Base-by-base conservation (phyloP, 1,140 invertebrate species). In the Choristoneura fumiferana region DNA sequence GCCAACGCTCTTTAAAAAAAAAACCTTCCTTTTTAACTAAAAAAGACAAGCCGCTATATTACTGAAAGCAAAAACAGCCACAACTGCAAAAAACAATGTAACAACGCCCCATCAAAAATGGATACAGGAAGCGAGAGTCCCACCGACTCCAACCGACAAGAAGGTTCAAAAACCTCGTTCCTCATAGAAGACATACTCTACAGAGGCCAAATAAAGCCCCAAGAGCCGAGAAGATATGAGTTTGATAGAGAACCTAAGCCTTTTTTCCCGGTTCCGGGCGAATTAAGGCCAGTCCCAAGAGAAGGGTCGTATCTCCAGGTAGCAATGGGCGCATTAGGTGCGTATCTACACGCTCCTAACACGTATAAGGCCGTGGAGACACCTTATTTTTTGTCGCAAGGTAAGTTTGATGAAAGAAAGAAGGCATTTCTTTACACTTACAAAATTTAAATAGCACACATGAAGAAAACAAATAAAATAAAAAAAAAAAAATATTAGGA, bases 111-210 rank as follows among this genome's bases (percentile, higher is more conserved):
- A 17, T 54, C 37, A 63, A 78, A 71, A 68, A 87, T 87, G 84
- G 81, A 87, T 64, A 85, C 73, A n/a, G 63, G 82, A 45, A 85
- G 76, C 58, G 78, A 78, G 33, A 79, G 78, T 0, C 78, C 79
- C 12, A 76, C 65, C 14, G 79, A 78, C 54, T 65, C 73, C 12
- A 79, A 84, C 58, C 71, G 83, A 40, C 76, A 80, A 58, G 76
- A 82, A 53, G 67, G 67, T 58, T 71, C 83, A 53, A 88, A 91
- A 63, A 94, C 93, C 0, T 94, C 95, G 9, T 95, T 95, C 82
- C 89, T 96, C 60, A 95, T 96, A 67, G 94, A 96, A 69, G 95
- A 96, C 69, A 96, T 96, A 57, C 84, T 96, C 1, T 94, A 93
- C 58, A 90, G 94, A 37, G 91, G 92, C 12, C 92, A 90, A 39